Base-by-base conservation (phyloP, 2,797 vertebrate species). In the Tiaroga cobitis region DNA sequence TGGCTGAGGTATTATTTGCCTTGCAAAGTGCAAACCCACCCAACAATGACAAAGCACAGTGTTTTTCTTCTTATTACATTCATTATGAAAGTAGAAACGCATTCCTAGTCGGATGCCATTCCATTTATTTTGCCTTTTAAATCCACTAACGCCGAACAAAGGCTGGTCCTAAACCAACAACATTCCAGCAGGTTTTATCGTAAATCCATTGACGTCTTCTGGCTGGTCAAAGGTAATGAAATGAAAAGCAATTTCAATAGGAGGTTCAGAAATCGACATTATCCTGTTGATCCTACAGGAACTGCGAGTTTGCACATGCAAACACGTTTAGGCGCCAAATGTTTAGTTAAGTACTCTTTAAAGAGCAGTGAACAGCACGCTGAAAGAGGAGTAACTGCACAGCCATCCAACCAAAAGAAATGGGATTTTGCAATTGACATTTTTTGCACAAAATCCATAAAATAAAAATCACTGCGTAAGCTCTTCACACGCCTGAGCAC, bases 91-190 rank as follows among this genome's bases (percentile, higher is more conserved):
- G 81, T 18, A 37, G 51, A 83, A 83, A 0, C 0, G 5, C 29
- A 46, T 46, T 82, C 9, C n/a, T 21, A 88, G 70, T 85, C 73
- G 77, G 78, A 90, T 59, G 43, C 91, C 92, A 90, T 90, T 91
- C 88, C 85, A 88, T 84, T 87, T 91, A 92, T 92, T 91, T 92
- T 93, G 90, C 88, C 92, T 92, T 92, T 91, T 89, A 89, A 90
- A 90, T 90, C 87, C 76, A 90, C 86, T 88, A 49, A 80, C 70
- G 85, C 78, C 54, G 74, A 95, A 93, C 91, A 80, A 76, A 34
- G 88, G 95, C 94, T 95, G 95, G 93, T 69, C 87, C 93, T 92
- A 94, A 92, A 93, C 91, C 88, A 96, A 94, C 94, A 96, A 89
- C 93, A 93, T 95, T 96, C 94, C 93, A 88, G 89, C 90, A 87